These are phyloP conservation scores for Epistrophella euchroma DNA, from an alignment of 2,888 invertebrate species.

Conservation along the genomic window DNA sequence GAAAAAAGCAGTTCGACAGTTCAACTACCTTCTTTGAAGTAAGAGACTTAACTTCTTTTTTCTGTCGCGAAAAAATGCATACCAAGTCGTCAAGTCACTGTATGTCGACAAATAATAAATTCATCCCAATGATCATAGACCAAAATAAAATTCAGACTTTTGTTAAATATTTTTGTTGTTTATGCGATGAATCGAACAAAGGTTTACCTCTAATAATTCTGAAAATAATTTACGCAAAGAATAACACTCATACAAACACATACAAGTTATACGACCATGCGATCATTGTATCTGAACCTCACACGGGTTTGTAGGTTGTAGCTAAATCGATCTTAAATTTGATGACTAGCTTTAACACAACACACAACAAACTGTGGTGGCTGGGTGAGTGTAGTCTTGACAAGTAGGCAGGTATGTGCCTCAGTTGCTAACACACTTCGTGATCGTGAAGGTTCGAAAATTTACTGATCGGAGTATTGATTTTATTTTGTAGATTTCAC, in stretches of 20 bases:
- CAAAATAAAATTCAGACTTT: conserved; percentile 26
- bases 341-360: conserved; percentile 50
- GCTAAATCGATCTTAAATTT: conserved; percentile 59
- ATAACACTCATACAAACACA: conserved; percentile 25
- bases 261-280: neutral
- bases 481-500: conserved; percentile 37
- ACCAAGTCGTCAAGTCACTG: neutral
- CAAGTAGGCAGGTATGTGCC: conserved; percentile 22
- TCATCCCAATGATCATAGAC: conserved; percentile 6
- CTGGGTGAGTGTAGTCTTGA: conserved; percentile 43
- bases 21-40: conserved; percentile 45
- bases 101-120: neutral
- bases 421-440: conserved; percentile 68
- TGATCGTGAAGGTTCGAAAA: conserved; percentile 62
- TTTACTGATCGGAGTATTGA: conserved; percentile 18
- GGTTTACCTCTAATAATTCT: conserved; percentile 27
- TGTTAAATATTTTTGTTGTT: conserved; percentile 34
- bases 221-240: conserved; percentile 13
- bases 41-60: conserved; percentile 31
- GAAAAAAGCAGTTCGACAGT: conserved; percentile 31
- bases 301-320: conserved; percentile 46
- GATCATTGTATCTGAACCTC: conserved; percentile 46
- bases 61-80: neutral
- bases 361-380: conserved; percentile 22
- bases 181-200: conserved; percentile 42